Evolutionary conservation across 2,113 vertebrate species (phyloP).

Genomic region (Azemiops feae): DNA sequence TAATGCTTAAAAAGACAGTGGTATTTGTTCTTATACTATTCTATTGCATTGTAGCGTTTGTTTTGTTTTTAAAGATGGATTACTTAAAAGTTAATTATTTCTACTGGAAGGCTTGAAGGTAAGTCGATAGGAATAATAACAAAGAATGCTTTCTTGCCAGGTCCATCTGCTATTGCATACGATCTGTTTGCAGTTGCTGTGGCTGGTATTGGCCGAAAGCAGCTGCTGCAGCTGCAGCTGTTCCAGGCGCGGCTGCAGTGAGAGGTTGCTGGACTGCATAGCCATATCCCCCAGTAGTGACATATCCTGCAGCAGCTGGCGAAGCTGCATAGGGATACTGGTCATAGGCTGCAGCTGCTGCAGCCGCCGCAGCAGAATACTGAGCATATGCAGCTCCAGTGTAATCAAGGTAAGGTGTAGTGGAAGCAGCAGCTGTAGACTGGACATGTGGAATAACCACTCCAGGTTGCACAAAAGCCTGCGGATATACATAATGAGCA

Average conservation of each 20-base stretch:
- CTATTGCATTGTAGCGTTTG: slow-evolving; percentile 49
- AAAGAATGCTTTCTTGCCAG: slow-evolving; percentile 51
- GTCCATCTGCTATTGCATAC: slow-evolving; percentile 91
- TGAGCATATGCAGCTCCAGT: slow-evolving; percentile 93
- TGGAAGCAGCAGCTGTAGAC: slow-evolving; percentile 79
- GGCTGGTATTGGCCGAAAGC: slow-evolving; percentile 96
- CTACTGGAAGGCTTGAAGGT: slow-evolving; percentile 64
- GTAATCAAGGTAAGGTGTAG: slow-evolving; percentile 95
- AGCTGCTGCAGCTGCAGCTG: slow-evolving; percentile 82
- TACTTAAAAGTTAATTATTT: slow-evolving; percentile 60
- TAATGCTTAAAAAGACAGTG: slow-evolving; percentile 62
- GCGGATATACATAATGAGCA: slow-evolving; percentile 96
- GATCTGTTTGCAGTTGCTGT: slow-evolving; percentile 94
- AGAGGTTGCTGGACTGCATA: slow-evolving; percentile 93
- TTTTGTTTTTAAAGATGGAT: slow-evolving; percentile 65
- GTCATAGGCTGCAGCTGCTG: slow-evolving; percentile 83
- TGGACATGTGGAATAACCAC: slow-evolving; percentile 94
- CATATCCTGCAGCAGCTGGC: slow-evolving; percentile 85
- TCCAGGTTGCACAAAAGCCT: slow-evolving; percentile 96
- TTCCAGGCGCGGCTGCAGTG: slow-evolving; percentile 80
- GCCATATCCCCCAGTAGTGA: slow-evolving; percentile 87
- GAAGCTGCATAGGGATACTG: slow-evolving; percentile 95
- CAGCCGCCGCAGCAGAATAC: slow-evolving; percentile 81
- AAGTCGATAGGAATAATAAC: slow-evolving; percentile 53
- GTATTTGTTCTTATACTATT: slow-evolving; percentile 59